Conservation (phyloP, 2,888 invertebrate genomes). For the Chloroclystis v-ata region DNA sequence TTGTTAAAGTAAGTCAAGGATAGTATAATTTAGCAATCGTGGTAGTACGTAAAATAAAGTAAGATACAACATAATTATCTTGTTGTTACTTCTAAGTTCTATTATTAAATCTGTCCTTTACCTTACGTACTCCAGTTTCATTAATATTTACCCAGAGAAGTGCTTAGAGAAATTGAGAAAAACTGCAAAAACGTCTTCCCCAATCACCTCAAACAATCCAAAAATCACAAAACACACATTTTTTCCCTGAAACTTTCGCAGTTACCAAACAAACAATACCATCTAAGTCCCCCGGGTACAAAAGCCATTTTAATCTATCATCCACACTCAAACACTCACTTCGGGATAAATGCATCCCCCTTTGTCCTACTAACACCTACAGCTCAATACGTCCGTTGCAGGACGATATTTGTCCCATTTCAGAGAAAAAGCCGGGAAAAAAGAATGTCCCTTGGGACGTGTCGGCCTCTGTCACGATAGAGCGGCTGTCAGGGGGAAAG, state of each 20-base stretch:
- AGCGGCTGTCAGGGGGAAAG: conserved; percentile 1
- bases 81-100: too few species aligned
- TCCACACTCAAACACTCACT: conserved; percentile 13
- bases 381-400: conserved; percentile 33
- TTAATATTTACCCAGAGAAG: too few species aligned
- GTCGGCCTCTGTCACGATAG: conserved; percentile 5
- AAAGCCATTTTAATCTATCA: conserved; percentile 20
- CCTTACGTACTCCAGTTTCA: too few species aligned
- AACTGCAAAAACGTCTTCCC: too few species aligned
- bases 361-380: conserved; percentile 25
- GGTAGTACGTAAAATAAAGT: too few species aligned
- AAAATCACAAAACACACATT: neutral
- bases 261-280: conserved; percentile 4
- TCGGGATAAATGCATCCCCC: conserved; percentile 18
- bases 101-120: too few species aligned
- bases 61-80: too few species aligned
- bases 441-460: conserved; percentile 34
- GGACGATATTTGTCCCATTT: conserved; percentile 42
- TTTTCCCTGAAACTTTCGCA: neutral
- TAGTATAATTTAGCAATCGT: too few species aligned
- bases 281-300: conserved; percentile 2
- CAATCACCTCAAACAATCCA: too few species aligned
- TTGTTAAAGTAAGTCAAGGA: too few species aligned
- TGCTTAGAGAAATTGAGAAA: too few species aligned
- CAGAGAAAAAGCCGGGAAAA: conserved; percentile 32